Base-by-base conservation (phyloP, 2,888 invertebrate genomes). In the Pyrocoelia pectoralis region DNA sequence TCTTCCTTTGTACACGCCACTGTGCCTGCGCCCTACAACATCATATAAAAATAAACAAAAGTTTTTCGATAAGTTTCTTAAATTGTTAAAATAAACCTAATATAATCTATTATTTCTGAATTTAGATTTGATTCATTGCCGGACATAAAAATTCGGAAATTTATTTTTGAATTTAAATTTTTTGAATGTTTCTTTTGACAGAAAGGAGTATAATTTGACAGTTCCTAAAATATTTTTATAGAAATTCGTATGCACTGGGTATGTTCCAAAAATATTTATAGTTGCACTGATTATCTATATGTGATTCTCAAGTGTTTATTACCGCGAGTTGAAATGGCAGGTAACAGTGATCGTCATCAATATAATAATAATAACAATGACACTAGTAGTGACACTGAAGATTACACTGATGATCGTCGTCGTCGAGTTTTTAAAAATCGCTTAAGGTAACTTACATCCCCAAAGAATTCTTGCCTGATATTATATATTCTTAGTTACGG, bases 301-400 rank as follows among this genome's bases (percentile, higher is more conserved):
- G 73, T 79, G 65, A 74, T 81, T 66, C 68, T 80, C 57, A 79
- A 78, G 76, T 81, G 81, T 74, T 73, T 81, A 66, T 67, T 79
- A 65, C 77, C 80, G 43, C 70, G 65, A 51, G 75, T 77, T 51
- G 75, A 78, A 76, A 81, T 81, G 82, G 80, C 81, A 69, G 79
- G 79, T 56, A 57, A 63, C 2, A 77, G 71, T 69, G 80, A 81
- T 70, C 78, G 80, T 56, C 79, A 79, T 66, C 73, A 72, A 52
- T 81, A 80, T 70, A 78, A 77, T 68, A 80, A 80, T 65, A 90
- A 91, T 75, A 24, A 24, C 24, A 33, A 33, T 33, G 33, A 33
- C 33, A 92, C 91, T 76, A 94, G 93, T 79, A 94, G 93, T 76
- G 94, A 93, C 78, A 93, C 92, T 15, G 94, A 93, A 80, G 94